Percentiles rank a stretch among this genome's conserved stretches.
Conservation (phyloP, 2,797 vertebrate genomes). For the Neomorphus geoffroyi region DNA sequence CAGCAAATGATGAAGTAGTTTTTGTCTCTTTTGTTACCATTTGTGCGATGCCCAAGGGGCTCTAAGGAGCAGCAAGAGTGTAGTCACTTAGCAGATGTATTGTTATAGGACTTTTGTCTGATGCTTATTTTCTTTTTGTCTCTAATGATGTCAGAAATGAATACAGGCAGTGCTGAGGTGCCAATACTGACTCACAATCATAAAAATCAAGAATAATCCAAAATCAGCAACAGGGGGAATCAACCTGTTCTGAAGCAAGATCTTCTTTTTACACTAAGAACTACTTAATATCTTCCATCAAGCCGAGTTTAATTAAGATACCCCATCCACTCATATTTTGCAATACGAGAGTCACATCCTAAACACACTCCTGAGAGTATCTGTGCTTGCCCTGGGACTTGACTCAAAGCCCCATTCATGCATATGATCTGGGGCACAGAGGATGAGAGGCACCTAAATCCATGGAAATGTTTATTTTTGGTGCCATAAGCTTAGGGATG, state of each 20-base stretch:
- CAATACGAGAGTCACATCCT: not conserved
- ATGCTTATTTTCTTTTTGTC: not conserved
- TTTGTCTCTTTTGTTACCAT: not conserved
- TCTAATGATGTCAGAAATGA: not conserved
- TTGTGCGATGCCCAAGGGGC: not conserved
- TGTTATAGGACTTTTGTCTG: not conserved
- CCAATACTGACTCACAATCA: not conserved
- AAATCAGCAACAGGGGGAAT: not conserved
- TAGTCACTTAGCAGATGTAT: not conserved
- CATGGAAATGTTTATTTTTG: not conserved
- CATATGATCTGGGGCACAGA: not conserved
- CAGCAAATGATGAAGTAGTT: not conserved
- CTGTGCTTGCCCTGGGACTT: not conserved
- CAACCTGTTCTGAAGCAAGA: not conserved
- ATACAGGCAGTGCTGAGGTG: not conserved
- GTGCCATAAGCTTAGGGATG: not conserved
- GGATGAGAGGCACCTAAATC: not conserved
- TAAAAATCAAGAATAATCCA: not conserved
- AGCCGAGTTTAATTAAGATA: not conserved
- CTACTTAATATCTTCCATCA: not conserved
- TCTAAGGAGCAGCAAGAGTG: not conserved
- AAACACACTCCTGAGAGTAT: not conserved
- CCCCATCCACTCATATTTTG: not conserved
- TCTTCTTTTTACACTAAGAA: not conserved
- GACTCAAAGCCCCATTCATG: not conserved